Percentiles rank a stretch among this genome's conserved stretches.
These are phyloP conservation scores for Crenuchus spilurus DNA, from an alignment of 2,797 vertebrate species.

Conservation along the genomic window DNA sequence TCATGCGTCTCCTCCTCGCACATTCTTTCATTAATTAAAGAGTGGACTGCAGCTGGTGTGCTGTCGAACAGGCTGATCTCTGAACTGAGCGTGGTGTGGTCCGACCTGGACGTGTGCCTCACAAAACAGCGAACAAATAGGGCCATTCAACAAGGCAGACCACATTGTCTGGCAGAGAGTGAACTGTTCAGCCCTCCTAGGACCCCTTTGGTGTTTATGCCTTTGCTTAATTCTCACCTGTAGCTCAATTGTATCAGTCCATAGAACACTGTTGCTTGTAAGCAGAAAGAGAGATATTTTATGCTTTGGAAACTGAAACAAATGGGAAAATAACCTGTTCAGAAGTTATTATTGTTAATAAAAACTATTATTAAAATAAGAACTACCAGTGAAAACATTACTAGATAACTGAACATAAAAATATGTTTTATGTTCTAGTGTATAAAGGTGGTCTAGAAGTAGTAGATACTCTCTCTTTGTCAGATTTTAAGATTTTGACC, in stretches of 20 bases:
- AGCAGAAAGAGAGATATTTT: no score
- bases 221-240: background rate
- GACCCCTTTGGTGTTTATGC: background rate
- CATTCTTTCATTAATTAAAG: slow-evolving; percentile 28
- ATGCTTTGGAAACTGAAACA: no score
- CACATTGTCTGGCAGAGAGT: background rate
- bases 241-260: background rate
- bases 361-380: no score
- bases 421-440: no score
- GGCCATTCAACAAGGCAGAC: background rate
- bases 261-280: no score
- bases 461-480: no score
- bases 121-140: background rate
- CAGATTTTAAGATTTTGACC: no score
- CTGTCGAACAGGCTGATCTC: background rate
- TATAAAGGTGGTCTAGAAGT: no score
- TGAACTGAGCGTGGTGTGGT: background rate
- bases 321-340: background rate
- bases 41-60: background rate
- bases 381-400: no score
- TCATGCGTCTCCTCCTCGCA: background rate
- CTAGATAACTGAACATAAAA: no score
- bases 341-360: background rate
- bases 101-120: background rate
- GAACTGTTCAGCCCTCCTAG: slow-evolving; percentile 17